Base-by-base conservation (phyloP, 2,797 vertebrate genomes). In the Menidia menidia region DNA sequence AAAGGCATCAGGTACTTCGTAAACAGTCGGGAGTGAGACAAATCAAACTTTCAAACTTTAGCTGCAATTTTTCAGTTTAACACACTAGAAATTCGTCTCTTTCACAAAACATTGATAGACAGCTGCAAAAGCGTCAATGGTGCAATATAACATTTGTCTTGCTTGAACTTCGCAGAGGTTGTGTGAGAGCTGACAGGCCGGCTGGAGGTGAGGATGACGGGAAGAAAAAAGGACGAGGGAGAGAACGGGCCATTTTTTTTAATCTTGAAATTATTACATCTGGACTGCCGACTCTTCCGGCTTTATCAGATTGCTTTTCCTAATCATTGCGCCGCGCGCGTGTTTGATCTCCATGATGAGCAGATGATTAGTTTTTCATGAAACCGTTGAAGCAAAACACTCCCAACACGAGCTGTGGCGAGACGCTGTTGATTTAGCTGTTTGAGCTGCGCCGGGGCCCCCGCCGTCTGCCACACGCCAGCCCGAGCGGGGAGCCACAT, bases 351-450 rank as follows among this genome's bases (percentile, higher is more conserved):
- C 95, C 92, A 95, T 95, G 97, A 98, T 97, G 97, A 99, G 97
- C 96, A 97, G 94, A 95, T 97, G 97, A 99, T 99, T 98, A 96
- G 96, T 96, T 99, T 98, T 99, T 98, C 96, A 97, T 96, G 96
- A 96, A 97, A 98, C 94, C 97, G 90, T 93, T 97, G 95, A 96
- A 96, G 95, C 97, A 96, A 93, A 94, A 93, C 87, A 87, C 93
- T 93, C 91, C 91, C 92, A 89, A 90, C 94, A 88, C 88, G 95
- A 95, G 96, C 95, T 94, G 94, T 92, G 87, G 84, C 79, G 59
- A 88, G 93, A 95, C 94, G 90, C 94, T 96, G 95, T 96, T 98
- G 96, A 97, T 98, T 96, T 97, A 96, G 94, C 95, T 94, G 94
- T 95, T 95, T 89, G 92, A 95, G 94, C 94, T 90, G 93, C 83